A percentile compares a stretch with the other conserved stretches of the same genome.
phyloP scores from a whole-genome alignment of 2,797 vertebrate species.

The Clangula hyemalis region DNA sequence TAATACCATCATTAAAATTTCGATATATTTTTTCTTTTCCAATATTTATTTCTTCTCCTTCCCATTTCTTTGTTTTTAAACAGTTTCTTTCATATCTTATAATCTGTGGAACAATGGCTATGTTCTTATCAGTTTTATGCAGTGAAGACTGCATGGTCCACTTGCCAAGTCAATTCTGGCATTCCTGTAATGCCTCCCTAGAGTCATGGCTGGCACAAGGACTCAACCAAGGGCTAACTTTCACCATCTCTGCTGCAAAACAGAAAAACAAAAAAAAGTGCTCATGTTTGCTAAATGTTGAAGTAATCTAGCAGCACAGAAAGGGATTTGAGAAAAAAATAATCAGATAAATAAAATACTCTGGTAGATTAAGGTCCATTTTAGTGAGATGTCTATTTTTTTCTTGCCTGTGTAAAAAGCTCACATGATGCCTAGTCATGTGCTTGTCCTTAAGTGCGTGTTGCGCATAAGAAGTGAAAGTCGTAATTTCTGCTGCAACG shows the following conservation, averaged over 20 bases:
- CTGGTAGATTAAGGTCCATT: no score
- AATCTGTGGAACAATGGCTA: not conserved
- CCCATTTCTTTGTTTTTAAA: not conserved
- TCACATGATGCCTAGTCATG: not conserved
- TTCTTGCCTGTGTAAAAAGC: not conserved
- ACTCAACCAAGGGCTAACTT: not conserved
- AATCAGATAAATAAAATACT: not conserved
- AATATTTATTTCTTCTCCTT: not conserved
- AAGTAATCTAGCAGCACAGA: not conserved
- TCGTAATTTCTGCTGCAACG: not conserved
- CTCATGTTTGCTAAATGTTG: not conserved
- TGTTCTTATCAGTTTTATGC: not conserved
- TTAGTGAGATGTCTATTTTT: not conserved
- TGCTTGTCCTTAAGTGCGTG: not conserved
- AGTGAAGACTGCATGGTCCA: not conserved
- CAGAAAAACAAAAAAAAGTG: not conserved
- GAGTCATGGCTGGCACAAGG: fast-evolving
- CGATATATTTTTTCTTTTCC: not conserved
- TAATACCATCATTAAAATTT: not conserved
- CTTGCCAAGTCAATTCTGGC: not conserved
- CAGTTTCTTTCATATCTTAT: not conserved
- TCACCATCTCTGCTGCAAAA: not conserved
- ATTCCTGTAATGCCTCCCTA: not conserved
- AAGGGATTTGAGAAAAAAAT: not conserved
- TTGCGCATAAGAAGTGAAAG: conserved; percentile 42